Evolutionary conservation across 2,888 invertebrate species (phyloP).

Genomic region (Phlogophora meticulosa): DNA sequence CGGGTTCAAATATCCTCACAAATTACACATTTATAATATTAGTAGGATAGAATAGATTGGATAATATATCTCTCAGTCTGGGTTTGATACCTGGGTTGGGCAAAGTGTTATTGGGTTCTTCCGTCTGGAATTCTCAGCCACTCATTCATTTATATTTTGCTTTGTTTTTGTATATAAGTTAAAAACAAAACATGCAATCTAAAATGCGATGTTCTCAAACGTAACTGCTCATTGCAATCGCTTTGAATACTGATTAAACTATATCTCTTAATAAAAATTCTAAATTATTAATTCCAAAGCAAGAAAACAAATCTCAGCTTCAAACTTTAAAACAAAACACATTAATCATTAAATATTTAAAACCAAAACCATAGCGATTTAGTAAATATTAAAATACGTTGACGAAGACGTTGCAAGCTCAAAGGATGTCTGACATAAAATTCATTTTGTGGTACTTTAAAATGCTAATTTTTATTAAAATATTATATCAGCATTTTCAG

Average conservation of each 20-base stretch:
- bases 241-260: background rate
- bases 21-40: too few species aligned
- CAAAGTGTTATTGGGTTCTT: too few species aligned
- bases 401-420: conserved; percentile 33
- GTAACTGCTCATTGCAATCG: background rate
- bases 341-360: conserved; percentile 40
- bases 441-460: conserved; percentile 21
- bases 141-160: too few species aligned
- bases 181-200: background rate
- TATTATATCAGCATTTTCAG: conserved; percentile 41
- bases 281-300: background rate
- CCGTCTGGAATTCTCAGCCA: too few species aligned
- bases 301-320: background rate
- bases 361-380: conserved; percentile 31
- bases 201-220: background rate
- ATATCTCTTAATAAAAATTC: background rate
- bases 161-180: too few species aligned
- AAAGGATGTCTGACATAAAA: conserved; percentile 29
- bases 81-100: too few species aligned
- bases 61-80: too few species aligned
- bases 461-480: conserved; percentile 25
- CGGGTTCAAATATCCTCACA: too few species aligned
- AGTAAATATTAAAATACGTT: conserved; percentile 29
- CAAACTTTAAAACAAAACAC: conserved; percentile 11
- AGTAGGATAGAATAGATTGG: too few species aligned